A percentile compares a stretch with the other conserved stretches of the same genome.
Evolutionary conservation across 1,140 invertebrate genomes (phyloP).

Genomic region (Platyura marginata): DNA sequence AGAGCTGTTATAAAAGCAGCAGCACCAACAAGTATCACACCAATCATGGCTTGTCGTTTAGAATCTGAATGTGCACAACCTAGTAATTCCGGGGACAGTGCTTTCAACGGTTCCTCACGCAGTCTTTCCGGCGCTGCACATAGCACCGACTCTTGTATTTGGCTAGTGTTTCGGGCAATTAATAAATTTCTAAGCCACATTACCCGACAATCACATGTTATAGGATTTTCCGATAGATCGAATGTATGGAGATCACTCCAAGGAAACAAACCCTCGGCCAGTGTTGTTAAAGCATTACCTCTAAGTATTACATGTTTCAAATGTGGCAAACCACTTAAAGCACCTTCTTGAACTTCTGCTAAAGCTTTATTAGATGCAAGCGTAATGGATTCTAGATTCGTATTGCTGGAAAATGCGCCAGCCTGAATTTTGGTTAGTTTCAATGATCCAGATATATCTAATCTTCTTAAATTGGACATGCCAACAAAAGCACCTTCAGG

Average conservation of each 20-base stretch:
- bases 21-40: conserved; percentile 45
- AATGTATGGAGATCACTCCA: conserved; percentile 58
- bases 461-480: conserved; percentile 47
- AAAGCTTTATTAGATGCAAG: conserved; percentile 60
- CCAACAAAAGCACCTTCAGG: conserved; percentile 54
- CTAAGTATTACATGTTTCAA: conserved; percentile 52
- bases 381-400: conserved; percentile 58
- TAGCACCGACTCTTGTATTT: conserved; percentile 27
- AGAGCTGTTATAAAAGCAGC: conserved; percentile 46
- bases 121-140: conserved; percentile 52
- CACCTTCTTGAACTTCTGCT: conserved; percentile 46
- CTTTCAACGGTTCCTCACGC: conserved; percentile 44
- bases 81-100: conserved; percentile 51
- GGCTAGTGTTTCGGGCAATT: conserved; percentile 45
- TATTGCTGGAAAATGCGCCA: conserved; percentile 57
- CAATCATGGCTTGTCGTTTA: conserved; percentile 56
- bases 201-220: conserved; percentile 62
- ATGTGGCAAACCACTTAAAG: conserved; percentile 56
- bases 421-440: conserved; percentile 48
- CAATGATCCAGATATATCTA: conserved; percentile 58
- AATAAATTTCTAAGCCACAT: conserved; percentile 64
- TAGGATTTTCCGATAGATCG: conserved; percentile 65
- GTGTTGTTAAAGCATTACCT: conserved; percentile 54
- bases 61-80: conserved; percentile 57
- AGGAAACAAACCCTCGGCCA: conserved; percentile 54